Evolutionary conservation across 2,113 vertebrate species (phyloP).

Genomic region (Catharus minimus): DNA sequence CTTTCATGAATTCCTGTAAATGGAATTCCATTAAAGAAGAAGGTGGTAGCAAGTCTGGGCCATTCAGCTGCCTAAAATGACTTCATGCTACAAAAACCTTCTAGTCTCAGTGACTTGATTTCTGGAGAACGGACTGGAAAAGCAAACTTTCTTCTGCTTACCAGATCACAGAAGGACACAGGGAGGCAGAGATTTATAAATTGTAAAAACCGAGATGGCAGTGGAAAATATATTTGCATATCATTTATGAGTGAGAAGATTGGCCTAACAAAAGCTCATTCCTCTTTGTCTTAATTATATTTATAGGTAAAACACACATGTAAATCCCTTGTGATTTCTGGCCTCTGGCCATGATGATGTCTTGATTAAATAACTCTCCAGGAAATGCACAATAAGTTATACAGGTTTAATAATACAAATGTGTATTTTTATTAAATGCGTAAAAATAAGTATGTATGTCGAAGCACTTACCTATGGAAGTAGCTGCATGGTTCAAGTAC

Average conservation of each 20-base stretch:
- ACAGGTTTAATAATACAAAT: background rate
- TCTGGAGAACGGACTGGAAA: slow-evolving; percentile 22
- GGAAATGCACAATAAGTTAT: background rate
- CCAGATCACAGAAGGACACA: background rate
- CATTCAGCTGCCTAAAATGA: background rate
- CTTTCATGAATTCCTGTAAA: slow-evolving; percentile 9
- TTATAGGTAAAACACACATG: background rate
- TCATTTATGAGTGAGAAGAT: background rate
- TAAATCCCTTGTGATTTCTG: background rate
- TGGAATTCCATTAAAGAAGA: background rate
- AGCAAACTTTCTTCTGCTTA: background rate
- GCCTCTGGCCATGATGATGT: background rate
- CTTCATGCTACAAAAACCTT: background rate
- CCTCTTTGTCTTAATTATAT: background rate
- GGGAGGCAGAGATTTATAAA: background rate
- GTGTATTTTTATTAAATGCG: too few relatives aligned
- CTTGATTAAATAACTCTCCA: background rate
- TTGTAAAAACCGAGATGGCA: background rate
- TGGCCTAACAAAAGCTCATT: background rate
- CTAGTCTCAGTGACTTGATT: background rate
- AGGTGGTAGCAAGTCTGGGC: background rate
- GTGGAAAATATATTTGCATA: background rate
- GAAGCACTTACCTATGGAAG: background rate
- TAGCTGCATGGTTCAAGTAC: background rate
- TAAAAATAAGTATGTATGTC: background rate